These are phyloP conservation scores for Porites divaricata DNA, from an alignment of 92 coral and sea anemone species.

Conservation along the genomic window DNA sequence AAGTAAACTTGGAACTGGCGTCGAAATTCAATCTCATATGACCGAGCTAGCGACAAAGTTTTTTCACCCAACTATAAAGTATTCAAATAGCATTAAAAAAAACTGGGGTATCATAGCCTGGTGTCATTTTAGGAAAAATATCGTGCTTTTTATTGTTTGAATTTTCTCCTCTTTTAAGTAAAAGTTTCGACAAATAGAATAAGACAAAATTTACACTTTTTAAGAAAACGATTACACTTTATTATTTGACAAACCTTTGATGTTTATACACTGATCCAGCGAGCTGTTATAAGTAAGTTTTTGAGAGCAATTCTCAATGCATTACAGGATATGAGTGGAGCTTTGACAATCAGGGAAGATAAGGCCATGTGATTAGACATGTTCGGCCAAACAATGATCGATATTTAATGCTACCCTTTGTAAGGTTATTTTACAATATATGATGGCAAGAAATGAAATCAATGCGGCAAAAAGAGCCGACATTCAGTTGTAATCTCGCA, in stretches of 20 bases:
- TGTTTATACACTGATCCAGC: not conserved
- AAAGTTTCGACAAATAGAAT: constrained; percentile 17
- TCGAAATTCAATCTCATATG: not conserved
- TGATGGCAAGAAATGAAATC: not conserved
- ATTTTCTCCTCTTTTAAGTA: constrained; percentile 4
- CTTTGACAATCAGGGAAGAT: no score
- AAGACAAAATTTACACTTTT: constrained; percentile 1
- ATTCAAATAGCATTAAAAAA: no score
- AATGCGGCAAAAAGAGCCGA: not conserved
- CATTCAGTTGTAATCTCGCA: not conserved
- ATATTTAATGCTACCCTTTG: not conserved
- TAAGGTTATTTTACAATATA: not conserved
- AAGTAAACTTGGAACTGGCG: not conserved
- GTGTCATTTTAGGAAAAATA: not conserved
- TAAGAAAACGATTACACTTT: not conserved
- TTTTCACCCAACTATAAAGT: no score
- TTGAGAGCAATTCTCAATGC: no score
- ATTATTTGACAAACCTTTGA: not conserved
- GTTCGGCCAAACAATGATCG: no score
- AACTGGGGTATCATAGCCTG: no score
- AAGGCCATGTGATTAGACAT: no score
- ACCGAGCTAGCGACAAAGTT: not conserved
- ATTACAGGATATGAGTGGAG: no score
- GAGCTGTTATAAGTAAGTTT: not conserved
- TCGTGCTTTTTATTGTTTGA: not conserved